Percentiles rank a stretch among this genome's conserved stretches.
These are phyloP conservation scores for Mycetomoellerius zeteki DNA, from an alignment of 1,140 invertebrate genomes.

Conservation along the genomic window DNA sequence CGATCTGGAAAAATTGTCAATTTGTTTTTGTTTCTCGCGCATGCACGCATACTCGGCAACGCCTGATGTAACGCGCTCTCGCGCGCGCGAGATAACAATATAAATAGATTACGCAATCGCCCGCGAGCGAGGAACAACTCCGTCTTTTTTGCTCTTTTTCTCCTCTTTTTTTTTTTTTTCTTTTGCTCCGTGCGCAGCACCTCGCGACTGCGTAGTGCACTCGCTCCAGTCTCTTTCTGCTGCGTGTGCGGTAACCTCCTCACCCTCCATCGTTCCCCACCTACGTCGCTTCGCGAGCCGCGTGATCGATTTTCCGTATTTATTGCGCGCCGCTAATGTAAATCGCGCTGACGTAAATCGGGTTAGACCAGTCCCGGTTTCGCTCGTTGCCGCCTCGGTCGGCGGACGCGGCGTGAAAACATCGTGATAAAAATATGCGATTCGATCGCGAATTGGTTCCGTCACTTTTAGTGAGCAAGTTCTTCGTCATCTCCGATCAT, in stretches of 20 bases:
- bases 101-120: constrained; percentile 84
- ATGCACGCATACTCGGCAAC: constrained; percentile 10
- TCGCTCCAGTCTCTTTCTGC: not conserved
- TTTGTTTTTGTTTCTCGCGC: constrained; percentile 68
- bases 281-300: constrained; percentile 11
- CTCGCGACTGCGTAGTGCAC: constrained; percentile 36
- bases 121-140: constrained; percentile 66
- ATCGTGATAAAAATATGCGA: constrained; percentile 2
- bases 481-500: too few relatives aligned
- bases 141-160: not conserved
- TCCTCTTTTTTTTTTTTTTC: not conserved
- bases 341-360: constrained; percentile 62
- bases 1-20: constrained; percentile 71
- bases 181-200: not conserved
- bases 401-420: not conserved
- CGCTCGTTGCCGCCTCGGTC: not conserved
- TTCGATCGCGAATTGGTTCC: not conserved
- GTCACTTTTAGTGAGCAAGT: not conserved
- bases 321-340: constrained; percentile 67
- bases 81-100: constrained; percentile 78
- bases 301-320: constrained; percentile 79
- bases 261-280: not conserved
- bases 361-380: constrained; percentile 33
- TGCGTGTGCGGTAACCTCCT: constrained; percentile 8
- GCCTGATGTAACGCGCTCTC: constrained; percentile 70